These are phyloP conservation scores for Rousettus madagascariensis DNA, from an alignment of 2,797 vertebrate species.

Conservation along the genomic window DNA sequence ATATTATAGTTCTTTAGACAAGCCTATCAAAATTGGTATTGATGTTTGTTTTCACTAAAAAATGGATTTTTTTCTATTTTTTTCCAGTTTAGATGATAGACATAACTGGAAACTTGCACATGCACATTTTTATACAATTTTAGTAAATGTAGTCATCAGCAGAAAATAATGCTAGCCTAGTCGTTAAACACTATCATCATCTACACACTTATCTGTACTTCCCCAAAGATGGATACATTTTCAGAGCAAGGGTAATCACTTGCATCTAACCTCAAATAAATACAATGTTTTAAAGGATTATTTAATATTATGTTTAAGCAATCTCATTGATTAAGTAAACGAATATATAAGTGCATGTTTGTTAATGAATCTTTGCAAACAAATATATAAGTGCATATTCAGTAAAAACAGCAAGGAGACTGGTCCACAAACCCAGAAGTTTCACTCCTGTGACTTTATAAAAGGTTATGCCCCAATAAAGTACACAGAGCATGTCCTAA, in stretches of 20 bases:
- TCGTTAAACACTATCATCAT: background rate
- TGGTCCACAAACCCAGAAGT: background rate
- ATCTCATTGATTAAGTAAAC: background rate
- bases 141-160: background rate
- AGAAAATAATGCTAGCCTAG: background rate
- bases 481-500: background rate
- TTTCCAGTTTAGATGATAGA: background rate
- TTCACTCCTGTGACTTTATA: background rate
- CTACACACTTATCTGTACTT: background rate
- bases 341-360: background rate
- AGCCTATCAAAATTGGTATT: background rate
- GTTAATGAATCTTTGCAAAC: background rate
- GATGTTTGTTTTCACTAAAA: conserved; percentile 17
- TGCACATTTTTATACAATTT: background rate
- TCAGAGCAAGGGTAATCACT: background rate
- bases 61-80: background rate
- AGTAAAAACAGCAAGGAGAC: background rate
- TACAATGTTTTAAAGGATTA: background rate
- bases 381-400: background rate
- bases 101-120: background rate
- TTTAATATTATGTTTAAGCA: background rate
- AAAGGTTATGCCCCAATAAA: background rate
- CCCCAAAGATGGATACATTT: background rate
- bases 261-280: conserved; percentile 5
- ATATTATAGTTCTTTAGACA: background rate